These are phyloP conservation scores for Gerris buenoi DNA, from an alignment of 1,140 invertebrate genomes.

Conservation along the genomic window DNA sequence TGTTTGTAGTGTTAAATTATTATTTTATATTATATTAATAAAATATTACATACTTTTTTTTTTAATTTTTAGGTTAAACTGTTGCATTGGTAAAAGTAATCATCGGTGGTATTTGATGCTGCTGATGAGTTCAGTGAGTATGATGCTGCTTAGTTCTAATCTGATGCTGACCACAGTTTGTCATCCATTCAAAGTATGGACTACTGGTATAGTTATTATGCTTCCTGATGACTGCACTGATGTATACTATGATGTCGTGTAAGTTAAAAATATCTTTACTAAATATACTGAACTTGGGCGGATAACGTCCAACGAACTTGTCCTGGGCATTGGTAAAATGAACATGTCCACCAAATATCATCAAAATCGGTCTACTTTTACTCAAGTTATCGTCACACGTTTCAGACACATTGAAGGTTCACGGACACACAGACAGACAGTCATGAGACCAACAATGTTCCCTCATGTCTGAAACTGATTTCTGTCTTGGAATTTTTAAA, in stretches of 20 bases:
- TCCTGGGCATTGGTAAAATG: no score
- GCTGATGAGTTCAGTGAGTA: slow-evolving; percentile 39
- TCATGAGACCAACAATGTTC: no score
- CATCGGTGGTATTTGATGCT: slow-evolving; percentile 42
- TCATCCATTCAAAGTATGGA: slow-evolving; percentile 46
- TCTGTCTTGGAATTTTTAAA: no score
- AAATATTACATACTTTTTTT: slow-evolving; percentile 1
- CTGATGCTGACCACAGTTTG: slow-evolving; percentile 53
- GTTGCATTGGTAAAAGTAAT: slow-evolving; percentile 50
- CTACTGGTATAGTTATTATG: slow-evolving; percentile 33
- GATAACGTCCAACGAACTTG: no score
- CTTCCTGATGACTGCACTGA: slow-evolving; percentile 55
- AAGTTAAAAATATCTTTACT: slow-evolving; percentile 7
- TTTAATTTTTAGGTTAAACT: slow-evolving; percentile 44
- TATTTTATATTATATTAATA: no score
- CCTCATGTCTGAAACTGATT: no score
- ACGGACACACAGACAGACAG: no score
- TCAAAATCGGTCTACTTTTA: no score
- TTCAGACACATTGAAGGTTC: no score
- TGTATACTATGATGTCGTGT: slow-evolving; percentile 23
- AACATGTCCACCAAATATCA: no score
- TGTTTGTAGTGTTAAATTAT: background rate
- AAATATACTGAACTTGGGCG: background rate
- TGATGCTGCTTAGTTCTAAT: slow-evolving; percentile 48
- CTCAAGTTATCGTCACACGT: no score